These are phyloP conservation scores for Trichonephila inaurata DNA, from an alignment of 1,140 invertebrate species.

Conservation along the genomic window DNA sequence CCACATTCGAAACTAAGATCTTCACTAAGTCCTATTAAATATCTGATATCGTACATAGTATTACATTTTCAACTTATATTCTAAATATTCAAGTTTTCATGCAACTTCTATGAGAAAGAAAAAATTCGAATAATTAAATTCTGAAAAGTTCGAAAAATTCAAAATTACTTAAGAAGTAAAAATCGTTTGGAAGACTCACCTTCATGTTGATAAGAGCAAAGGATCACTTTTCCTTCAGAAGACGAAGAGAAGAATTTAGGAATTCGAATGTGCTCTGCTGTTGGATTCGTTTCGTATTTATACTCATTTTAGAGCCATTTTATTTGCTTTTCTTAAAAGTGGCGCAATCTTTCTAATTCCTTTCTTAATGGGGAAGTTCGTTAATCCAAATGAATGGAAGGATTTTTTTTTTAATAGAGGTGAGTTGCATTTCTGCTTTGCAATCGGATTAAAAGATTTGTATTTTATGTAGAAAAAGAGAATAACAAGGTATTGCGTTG, in stretches of 20 bases:
- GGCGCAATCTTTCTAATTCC: conserved; percentile 29
- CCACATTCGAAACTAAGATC: no score
- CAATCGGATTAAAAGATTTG: conserved; percentile 43
- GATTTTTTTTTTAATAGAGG: background rate
- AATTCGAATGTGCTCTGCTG: background rate
- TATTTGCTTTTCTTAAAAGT: background rate
- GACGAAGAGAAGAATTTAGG: conserved; percentile 21
- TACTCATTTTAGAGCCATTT: background rate
- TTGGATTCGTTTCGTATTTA: background rate
- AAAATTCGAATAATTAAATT: no score
- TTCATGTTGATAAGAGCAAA: conserved; percentile 43
- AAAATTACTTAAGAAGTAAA: background rate
- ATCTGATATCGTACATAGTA: no score
- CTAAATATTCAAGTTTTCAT: no score
- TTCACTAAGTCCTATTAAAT: no score
- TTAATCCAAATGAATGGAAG: conserved; percentile 46
- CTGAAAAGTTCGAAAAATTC: background rate
- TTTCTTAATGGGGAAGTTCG: background rate
- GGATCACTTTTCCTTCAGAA: background rate
- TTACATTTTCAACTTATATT: no score
- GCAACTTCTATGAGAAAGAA: no score
- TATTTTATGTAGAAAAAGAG: background rate
- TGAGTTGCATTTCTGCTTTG: background rate
- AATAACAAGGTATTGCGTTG: background rate
- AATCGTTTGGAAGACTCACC: conserved; percentile 2